Conservation (phyloP, 2,113 vertebrate species). For the Microtus pennsylvanicus region DNA sequence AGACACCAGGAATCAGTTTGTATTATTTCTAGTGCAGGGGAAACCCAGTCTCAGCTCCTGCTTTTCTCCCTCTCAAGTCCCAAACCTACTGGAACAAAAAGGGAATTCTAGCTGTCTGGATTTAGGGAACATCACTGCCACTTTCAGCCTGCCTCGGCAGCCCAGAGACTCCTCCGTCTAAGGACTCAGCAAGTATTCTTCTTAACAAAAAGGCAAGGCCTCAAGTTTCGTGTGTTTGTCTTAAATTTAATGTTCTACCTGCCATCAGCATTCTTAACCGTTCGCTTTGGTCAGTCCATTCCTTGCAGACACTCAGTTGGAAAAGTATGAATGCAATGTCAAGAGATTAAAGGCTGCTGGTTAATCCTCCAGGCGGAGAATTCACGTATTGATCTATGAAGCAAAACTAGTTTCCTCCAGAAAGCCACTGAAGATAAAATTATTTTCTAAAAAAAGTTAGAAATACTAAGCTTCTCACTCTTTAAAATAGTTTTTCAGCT, state of each 20-base stretch:
- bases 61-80: background rate
- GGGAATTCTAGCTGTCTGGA: background rate
- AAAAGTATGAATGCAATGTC: background rate
- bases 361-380: conserved; percentile 36
- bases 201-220: conserved; percentile 21
- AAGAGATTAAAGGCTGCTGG: conserved; percentile 32
- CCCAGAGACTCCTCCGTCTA: background rate
- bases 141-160: background rate
- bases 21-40: background rate
- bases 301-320: conserved; percentile 5
- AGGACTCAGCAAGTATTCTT: background rate
- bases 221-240: background rate
- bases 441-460: conserved; percentile 39
- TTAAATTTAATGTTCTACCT: conserved; percentile 29
- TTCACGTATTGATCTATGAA: conserved; percentile 49
- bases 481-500: background rate
- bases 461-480: background rate
- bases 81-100: background rate
- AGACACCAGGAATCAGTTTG: background rate
- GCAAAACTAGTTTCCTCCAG: conserved; percentile 34
- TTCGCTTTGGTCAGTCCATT: conserved; percentile 42
- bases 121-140: background rate
- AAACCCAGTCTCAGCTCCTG: background rate
- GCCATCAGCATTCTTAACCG: conserved; percentile 62
- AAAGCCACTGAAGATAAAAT: background rate